Evolutionary conservation across 2,888 invertebrate species (phyloP), one percentile per base, ranked within the genome.

Genomic region (Drosophila tripunctata): DNA sequence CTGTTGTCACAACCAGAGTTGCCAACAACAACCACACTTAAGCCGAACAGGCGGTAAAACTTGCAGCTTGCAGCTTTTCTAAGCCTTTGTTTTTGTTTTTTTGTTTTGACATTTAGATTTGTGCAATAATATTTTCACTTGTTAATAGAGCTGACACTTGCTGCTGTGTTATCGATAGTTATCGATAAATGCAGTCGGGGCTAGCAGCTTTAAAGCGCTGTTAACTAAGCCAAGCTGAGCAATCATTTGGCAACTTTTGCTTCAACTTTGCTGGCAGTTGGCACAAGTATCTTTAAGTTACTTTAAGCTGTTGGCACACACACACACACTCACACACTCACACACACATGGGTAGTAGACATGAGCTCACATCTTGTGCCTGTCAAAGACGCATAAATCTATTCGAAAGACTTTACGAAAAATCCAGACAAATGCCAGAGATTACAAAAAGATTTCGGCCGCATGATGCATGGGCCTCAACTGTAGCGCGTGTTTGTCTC

Each of bases 391-490:
- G 84, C 83, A 83, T 83, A 83, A 83, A 88, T 84, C 88, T 88
- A 88, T 88, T 84, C 87, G n/a, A 80, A 84, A 84, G 88, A 71
- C 83, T 83, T 85, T 82, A 69, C 88, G 81, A 88, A 88, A 88
- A 84, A 84, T 84, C 84, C 88, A 84, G 84, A 84, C 84, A 84
- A 84, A 84, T 84, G 84, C 88, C 87, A 84, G 88, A 88, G 84
- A 84, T 88, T 84, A 84, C 84, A 88, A 83, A 87, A 88, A 84
- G 88, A 88, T 84, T 84, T 88, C 65, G 87, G 87, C 84, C 84
- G 77, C 88, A 84, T 84, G 84, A 84, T 84, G 78, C 84, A 84
- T 84, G 83, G 64, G 67, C 63, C 68, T 75, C 72, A 75, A 64
- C 55, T 47, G 62, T 17, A 65, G 72, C 57, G 76, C 50, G 71